Percentiles rank a stretch among this genome's conserved stretches.
Conservation (phyloP, 92 coral and sea anemone species). For the Bergia sp. region DNA sequence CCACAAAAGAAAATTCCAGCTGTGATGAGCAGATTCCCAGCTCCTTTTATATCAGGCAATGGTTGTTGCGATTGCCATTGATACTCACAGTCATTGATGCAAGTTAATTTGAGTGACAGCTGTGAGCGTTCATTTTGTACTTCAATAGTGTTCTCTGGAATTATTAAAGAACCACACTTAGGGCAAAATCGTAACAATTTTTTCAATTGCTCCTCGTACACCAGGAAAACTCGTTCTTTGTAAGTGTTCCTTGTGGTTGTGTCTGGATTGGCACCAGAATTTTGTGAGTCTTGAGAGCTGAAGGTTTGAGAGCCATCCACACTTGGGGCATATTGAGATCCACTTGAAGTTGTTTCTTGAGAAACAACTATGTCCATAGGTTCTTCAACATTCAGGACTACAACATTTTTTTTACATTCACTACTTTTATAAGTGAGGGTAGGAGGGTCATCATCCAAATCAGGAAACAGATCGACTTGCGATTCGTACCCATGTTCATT, state of each 20-base stretch:
- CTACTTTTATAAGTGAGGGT: background rate
- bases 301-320: background rate
- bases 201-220: conserved; percentile 10
- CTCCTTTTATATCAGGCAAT: conserved; percentile 40
- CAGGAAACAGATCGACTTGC: background rate
- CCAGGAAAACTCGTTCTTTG: conserved; percentile 8
- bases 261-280: background rate
- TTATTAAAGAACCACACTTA: conserved; percentile 3
- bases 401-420: background rate
- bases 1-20: too few species aligned
- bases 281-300: background rate
- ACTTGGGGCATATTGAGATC: conserved; percentile 26
- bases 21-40: conserved; percentile 45
- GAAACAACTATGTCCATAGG: background rate
- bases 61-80: conserved; percentile 37
- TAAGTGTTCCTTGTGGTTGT: background rate
- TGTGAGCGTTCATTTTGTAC: conserved; percentile 40
- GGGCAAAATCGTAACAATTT: conserved; percentile 49
- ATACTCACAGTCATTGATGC: conserved; percentile 27
- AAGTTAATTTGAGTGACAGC: conserved; percentile 31
- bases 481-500: background rate
- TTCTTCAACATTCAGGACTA: background rate
- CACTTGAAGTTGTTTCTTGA: conserved; percentile 25
- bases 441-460: background rate
- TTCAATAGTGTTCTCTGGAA: conserved; percentile 18